A percentile compares a stretch with the other conserved stretches of the same genome.
These are phyloP conservation scores for Camponotus pennsylvanicus DNA, from an alignment of 1,140 invertebrate genomes.

Conservation along the genomic window DNA sequence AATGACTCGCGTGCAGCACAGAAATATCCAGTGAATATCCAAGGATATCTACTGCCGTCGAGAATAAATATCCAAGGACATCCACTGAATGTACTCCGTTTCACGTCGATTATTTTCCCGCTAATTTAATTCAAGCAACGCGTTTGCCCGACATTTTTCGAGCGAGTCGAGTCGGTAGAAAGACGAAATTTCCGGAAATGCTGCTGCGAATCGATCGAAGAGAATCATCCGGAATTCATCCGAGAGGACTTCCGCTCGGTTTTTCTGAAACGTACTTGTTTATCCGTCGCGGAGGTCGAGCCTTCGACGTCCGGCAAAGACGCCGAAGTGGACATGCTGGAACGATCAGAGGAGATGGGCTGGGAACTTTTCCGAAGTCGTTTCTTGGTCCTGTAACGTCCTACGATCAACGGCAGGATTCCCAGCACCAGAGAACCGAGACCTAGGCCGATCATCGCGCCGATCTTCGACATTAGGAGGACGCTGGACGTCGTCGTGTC, in stretches of 20 bases:
- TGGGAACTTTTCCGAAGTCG: constrained; percentile 73
- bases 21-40: neutral
- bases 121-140: neutral
- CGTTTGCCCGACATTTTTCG: too few relatives aligned
- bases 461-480: constrained; percentile 85
- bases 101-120: neutral
- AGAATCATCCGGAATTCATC: neutral
- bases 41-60: neutral
- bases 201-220: neutral
- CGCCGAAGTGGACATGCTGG: constrained; percentile 75
- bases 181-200: constrained; percentile 33
- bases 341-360: constrained; percentile 80
- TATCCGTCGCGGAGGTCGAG: constrained; percentile 41
- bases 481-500: constrained; percentile 62
- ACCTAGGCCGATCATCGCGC: constrained; percentile 87
- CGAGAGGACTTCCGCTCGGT: neutral
- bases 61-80: neutral
- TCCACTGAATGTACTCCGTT: neutral
- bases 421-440: constrained; percentile 86
- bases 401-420: constrained; percentile 86
- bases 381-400: constrained; percentile 80
- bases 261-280: constrained; percentile 66
- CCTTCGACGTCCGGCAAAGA: constrained; percentile 54
- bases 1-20: neutral
- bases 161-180: neutral